phyloP scores from a whole-genome alignment of 2,113 vertebrate genomes.

The Dasyornis broadbenti region DNA sequence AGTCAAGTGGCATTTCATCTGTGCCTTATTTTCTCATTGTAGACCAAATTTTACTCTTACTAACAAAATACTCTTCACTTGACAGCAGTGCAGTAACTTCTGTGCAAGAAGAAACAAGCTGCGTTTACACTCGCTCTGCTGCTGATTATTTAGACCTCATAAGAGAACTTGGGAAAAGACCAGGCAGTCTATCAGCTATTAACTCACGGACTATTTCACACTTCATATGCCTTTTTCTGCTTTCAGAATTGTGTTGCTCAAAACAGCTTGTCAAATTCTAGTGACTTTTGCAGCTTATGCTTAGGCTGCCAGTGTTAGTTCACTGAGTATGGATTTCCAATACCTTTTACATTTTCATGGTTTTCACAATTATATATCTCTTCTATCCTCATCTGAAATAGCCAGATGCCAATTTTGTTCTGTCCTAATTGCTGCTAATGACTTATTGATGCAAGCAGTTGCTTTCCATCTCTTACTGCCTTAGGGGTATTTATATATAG shows the following conservation, averaged over 20 bases:
- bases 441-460: neutral
- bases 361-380: neutral
- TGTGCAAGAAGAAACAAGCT: neutral
- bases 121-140: neutral
- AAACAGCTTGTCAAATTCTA: neutral
- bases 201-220: neutral
- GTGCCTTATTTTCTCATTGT: neutral
- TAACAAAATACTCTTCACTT: neutral
- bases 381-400: neutral
- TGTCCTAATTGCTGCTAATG: constrained; percentile 28
- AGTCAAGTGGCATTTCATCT: neutral
- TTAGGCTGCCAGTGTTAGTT: neutral
- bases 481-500: neutral
- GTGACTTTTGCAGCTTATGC: neutral
- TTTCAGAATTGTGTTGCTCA: neutral
- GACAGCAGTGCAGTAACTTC: neutral
- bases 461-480: neutral
- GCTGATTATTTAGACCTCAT: neutral
- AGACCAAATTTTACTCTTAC: neutral
- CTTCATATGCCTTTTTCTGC: neutral
- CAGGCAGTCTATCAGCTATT: neutral
- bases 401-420: neutral
- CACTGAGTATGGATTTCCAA: constrained; percentile 27
- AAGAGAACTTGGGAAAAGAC: neutral
- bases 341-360: neutral